Conservation (phyloP, 2,797 vertebrate genomes). For the Betta splendens region DNA sequence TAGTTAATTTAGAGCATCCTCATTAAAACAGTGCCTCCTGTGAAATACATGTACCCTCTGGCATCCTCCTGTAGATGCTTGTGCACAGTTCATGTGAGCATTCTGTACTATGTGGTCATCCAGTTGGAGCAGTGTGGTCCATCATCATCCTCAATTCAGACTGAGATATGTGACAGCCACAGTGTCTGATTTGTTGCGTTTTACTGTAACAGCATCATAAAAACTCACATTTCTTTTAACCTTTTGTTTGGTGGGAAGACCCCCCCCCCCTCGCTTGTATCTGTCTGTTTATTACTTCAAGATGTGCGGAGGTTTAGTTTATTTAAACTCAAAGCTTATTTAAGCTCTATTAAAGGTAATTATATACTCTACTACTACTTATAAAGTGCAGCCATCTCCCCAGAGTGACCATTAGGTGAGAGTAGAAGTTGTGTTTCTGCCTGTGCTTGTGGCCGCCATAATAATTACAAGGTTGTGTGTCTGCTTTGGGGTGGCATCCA, state of each 20-base stretch:
- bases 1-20: conserved; percentile 40
- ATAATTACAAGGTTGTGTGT: conserved; percentile 59
- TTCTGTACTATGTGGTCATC: too few species aligned
- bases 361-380: conserved; percentile 72
- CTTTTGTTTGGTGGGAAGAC: background rate
- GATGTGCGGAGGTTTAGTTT: conserved; percentile 77
- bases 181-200: too few species aligned
- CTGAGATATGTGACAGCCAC: background rate
- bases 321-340: conserved; percentile 79
- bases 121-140: too few species aligned
- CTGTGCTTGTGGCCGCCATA: conserved; percentile 54
- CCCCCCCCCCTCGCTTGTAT: conserved; percentile 21
- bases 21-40: conserved; percentile 30
- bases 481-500: conserved; percentile 48
- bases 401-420: conserved; percentile 70
- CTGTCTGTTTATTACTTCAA: conserved; percentile 74
- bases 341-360: conserved; percentile 80
- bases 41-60: conserved; percentile 15
- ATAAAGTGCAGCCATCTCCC: conserved; percentile 66
- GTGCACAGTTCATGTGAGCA: conserved; percentile 15
- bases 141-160: background rate
- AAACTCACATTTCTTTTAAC: too few species aligned
- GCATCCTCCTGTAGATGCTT: conserved; percentile 59
- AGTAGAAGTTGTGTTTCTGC: conserved; percentile 52
- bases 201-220: too few species aligned